phyloP scores from a whole-genome alignment of 2,888 invertebrate genomes.

The Lepetodrilus schrolli region DNA sequence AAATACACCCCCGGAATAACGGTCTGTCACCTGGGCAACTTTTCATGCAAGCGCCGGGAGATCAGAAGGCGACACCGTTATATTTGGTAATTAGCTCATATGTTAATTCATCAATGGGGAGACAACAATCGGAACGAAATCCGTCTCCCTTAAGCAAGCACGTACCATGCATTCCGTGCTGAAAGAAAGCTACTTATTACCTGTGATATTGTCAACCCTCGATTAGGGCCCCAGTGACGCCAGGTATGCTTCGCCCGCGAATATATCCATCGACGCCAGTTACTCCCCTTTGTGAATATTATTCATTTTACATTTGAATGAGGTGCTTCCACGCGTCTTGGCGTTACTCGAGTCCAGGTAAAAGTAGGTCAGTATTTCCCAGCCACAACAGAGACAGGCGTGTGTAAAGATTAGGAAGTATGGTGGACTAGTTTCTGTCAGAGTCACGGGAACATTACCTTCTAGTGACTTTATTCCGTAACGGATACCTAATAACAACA shows the following conservation, averaged over 20 bases:
- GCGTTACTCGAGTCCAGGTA: constrained; percentile 13
- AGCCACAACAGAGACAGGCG: constrained; percentile 15
- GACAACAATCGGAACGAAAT: constrained; percentile 2
- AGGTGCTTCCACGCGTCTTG: neutral
- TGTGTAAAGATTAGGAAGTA: neutral
- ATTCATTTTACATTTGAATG: neutral
- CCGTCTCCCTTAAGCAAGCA: neutral
- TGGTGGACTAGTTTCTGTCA: neutral
- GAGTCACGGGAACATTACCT: neutral
- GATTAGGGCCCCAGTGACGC: constrained; percentile 32
- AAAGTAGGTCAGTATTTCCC: neutral
- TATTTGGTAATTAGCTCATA: neutral
- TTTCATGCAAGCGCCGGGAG: no score
- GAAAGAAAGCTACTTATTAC: neutral
- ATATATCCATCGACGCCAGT: neutral
- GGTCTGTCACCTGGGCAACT: no score
- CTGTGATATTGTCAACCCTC: constrained; percentile 3
- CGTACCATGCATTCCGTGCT: neutral
- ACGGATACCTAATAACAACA: neutral
- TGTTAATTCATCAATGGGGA: constrained; percentile 8
- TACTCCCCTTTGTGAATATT: neutral
- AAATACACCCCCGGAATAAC: no score
- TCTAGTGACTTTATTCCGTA: neutral
- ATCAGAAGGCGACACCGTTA: neutral
- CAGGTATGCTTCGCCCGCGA: constrained; percentile 8